Evolutionary conservation across 2,888 invertebrate species (phyloP).

Genomic region (Venusia cambrica): DNA sequence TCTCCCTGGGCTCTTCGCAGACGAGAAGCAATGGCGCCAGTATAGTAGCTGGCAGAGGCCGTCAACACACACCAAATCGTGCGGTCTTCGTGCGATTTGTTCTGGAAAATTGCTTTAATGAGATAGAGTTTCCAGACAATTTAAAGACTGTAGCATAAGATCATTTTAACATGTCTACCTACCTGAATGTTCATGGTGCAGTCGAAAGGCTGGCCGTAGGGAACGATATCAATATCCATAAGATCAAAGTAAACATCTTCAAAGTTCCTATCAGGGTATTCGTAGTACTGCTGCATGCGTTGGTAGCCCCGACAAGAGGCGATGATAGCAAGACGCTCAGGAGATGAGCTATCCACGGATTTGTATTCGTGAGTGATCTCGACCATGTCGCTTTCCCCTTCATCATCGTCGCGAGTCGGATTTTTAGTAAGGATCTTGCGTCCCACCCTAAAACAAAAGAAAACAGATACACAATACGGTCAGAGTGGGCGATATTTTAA

Average conservation of each 20-base stretch:
- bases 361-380: conserved; percentile 85
- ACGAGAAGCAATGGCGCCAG: conserved; percentile 83
- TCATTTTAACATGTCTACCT: conserved; percentile 10
- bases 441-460: conserved; percentile 85
- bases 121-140: too few species aligned
- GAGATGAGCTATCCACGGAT: conserved; percentile 81
- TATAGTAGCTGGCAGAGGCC: conserved; percentile 85
- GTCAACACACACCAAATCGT: conserved; percentile 83
- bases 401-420: conserved; percentile 82
- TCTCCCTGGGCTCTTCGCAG: conserved; percentile 83
- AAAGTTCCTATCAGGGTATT: conserved; percentile 78
- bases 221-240: conserved; percentile 83
- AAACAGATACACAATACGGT: conserved; percentile 16
- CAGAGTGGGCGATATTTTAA: not conserved
- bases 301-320: conserved; percentile 85
- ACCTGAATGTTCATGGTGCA: conserved; percentile 84
- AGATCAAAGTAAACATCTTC: conserved; percentile 85
- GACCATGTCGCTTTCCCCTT: conserved; percentile 83
- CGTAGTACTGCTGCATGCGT: conserved; percentile 82
- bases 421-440: conserved; percentile 85
- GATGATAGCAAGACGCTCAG: conserved; percentile 84
- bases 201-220: conserved; percentile 84
- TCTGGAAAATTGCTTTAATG: too few species aligned
- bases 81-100: conserved; percentile 82
- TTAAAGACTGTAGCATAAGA: too few species aligned